Percentiles rank a stretch among this genome's conserved stretches.
These are phyloP conservation scores for Etia nguti DNA, from an alignment of 2,113 vertebrate species.

Conservation along the genomic window DNA sequence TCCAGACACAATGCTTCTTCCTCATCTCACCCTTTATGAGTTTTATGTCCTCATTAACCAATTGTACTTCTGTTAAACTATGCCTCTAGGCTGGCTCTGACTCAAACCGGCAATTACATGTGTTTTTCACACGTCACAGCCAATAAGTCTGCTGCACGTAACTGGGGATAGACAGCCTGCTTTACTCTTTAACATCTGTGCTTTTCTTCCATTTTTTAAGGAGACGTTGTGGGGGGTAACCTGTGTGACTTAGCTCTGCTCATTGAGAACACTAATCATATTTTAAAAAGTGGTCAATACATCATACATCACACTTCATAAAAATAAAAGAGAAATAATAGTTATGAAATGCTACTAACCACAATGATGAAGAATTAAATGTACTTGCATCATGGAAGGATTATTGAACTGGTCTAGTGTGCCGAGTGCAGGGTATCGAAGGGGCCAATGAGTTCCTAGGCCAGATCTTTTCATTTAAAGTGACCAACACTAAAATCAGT, in stretches of 20 bases:
- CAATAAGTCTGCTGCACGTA: slow-evolving; percentile 15
- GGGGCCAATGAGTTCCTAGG: not conserved
- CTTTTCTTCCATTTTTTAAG: not conserved
- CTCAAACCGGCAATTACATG: slow-evolving; percentile 19
- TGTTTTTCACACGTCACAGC: slow-evolving; percentile 13
- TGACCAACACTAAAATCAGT: not conserved
- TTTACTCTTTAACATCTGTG: not conserved
- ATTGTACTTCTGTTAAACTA: slow-evolving; percentile 21
- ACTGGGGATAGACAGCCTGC: slow-evolving; percentile 6
- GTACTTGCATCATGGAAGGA: not conserved
- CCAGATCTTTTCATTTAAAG: not conserved
- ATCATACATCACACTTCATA: not conserved
- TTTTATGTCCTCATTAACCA: slow-evolving; percentile 30
- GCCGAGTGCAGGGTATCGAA: not conserved
- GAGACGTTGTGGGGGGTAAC: not conserved
- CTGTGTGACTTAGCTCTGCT: not conserved
- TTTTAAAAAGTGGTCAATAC: accelerated
- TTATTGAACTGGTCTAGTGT: not conserved
- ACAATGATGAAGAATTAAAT: not conserved
- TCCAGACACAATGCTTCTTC: not conserved
- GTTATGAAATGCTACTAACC: not conserved
- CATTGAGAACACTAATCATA: not conserved
- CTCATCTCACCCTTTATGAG: not conserved
- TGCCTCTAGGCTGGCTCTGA: slow-evolving; percentile 19
- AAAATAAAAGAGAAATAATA: not conserved